phyloP scores from a whole-genome alignment of 1,140 invertebrate species.

The Tetramorium alpestre region DNA sequence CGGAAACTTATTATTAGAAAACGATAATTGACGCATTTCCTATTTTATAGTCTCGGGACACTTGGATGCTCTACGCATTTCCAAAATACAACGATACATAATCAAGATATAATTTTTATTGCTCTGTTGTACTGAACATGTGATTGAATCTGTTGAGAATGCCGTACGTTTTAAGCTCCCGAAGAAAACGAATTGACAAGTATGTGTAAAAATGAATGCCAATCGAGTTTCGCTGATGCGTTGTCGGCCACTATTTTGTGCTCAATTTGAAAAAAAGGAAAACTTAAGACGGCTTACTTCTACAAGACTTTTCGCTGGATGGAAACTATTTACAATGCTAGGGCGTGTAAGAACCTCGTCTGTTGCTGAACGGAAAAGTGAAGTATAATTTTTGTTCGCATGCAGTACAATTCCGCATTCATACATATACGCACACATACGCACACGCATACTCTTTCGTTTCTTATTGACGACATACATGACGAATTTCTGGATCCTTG shows the following conservation, averaged over 20 bases:
- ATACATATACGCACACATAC: too few species aligned
- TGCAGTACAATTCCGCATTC: conserved; percentile 1
- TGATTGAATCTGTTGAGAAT: neutral
- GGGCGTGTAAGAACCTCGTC: neutral
- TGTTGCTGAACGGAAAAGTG: neutral
- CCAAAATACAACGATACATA: neutral
- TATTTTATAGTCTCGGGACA: neutral
- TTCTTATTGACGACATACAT: neutral
- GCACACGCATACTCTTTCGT: neutral
- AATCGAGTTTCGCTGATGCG: neutral
- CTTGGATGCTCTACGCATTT: neutral
- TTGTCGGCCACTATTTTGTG: neutral
- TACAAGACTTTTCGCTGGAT: conserved; percentile 3
- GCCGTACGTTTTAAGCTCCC: neutral
- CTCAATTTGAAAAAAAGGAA: neutral
- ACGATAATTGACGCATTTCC: neutral
- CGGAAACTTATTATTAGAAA: conserved; percentile 39
- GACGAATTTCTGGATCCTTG: neutral
- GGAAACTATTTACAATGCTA: conserved; percentile 45
- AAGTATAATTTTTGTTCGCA: neutral
- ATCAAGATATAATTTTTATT: conserved; percentile 11
- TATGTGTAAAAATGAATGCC: neutral
- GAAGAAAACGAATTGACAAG: neutral
- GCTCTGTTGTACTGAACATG: neutral
- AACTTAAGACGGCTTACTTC: conserved; percentile 16